These are phyloP conservation scores for Platycheirus albimanus DNA, from an alignment of 2,888 invertebrate species.

Conservation along the genomic window DNA sequence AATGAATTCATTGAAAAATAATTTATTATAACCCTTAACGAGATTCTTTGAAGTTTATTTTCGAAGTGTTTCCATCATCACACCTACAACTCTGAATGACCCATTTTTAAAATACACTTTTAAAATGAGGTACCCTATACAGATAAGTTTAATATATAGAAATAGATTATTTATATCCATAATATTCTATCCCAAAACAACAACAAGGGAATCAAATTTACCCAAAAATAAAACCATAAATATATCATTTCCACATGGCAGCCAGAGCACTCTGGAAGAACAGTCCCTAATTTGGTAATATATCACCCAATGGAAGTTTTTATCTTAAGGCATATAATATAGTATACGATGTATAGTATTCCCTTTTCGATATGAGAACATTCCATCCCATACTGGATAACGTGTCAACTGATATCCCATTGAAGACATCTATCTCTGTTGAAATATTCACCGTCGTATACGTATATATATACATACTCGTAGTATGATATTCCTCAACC, in stretches of 20 bases:
- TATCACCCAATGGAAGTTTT: slow-evolving; percentile 69
- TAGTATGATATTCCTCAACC: slow-evolving; percentile 27
- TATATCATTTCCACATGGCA: slow-evolving; percentile 74
- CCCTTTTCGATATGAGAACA: slow-evolving; percentile 55
- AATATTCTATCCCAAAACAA: slow-evolving; percentile 1
- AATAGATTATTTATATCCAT: slow-evolving; percentile 37
- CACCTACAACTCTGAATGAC: slow-evolving; percentile 41
- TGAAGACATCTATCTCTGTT: slow-evolving; percentile 63
- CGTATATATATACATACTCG: slow-evolving; percentile 17
- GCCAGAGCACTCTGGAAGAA: slow-evolving; percentile 62
- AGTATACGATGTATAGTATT: slow-evolving; percentile 9
- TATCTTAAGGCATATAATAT: slow-evolving; percentile 45
- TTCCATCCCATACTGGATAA: slow-evolving; percentile 62
- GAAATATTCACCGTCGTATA: slow-evolving; percentile 45
- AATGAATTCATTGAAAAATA: slow-evolving; percentile 26
- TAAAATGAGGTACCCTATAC: background rate
- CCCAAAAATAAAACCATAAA: slow-evolving; percentile 71
- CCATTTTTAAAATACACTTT: slow-evolving; percentile 53
- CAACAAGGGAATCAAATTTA: slow-evolving; percentile 49
- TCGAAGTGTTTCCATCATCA: slow-evolving; percentile 41
- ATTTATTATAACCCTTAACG: slow-evolving; percentile 35
- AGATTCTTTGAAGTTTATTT: slow-evolving; percentile 37
- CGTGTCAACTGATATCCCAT: slow-evolving; percentile 73
- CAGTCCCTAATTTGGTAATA: slow-evolving; percentile 71
- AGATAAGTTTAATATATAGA: background rate